Evolutionary conservation across 2,888 invertebrate species (phyloP).

Genomic region (Anthrax anthrax): DNA sequence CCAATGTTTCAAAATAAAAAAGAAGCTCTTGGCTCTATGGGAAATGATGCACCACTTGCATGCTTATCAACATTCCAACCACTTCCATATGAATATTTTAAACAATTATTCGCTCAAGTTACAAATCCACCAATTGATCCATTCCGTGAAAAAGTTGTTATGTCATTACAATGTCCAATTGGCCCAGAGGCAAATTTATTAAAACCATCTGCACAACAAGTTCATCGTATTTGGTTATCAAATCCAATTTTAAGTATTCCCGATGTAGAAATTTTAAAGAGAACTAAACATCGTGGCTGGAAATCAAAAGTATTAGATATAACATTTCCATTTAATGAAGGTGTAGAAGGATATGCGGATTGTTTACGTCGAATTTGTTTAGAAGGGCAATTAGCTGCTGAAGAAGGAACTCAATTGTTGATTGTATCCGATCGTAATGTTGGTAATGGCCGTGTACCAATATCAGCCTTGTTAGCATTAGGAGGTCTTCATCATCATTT

Average conservation of each 20-base stretch:
- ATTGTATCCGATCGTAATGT: conserved; percentile 70
- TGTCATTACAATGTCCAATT: conserved; percentile 94
- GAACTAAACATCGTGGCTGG: conserved; percentile 77
- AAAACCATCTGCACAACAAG: conserved; percentile 73
- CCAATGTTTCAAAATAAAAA: conserved; percentile 96
- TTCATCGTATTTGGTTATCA: conserved; percentile 77
- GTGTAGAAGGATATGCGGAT: conserved; percentile 57
- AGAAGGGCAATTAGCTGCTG: conserved; percentile 69
- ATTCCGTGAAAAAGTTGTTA: conserved; percentile 93
- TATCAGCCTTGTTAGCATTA: conserved; percentile 69
- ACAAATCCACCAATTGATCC: conserved; percentile 99
- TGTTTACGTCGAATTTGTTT: conserved; percentile 67
- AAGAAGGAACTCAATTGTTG: conserved; percentile 64
- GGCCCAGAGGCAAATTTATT: conserved; percentile 94
- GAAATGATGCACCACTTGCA: conserved; percentile 95
- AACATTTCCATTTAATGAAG: conserved; percentile 66
- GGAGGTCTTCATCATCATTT: conserved; percentile 93
- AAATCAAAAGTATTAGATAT: conserved; percentile 74
- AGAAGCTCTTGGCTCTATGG: conserved; percentile 98
- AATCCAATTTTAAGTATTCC: conserved; percentile 88
- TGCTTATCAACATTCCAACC: conserved; percentile 94
- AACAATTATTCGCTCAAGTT: conserved; percentile 97
- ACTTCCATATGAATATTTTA: conserved; percentile 92
- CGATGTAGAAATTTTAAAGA: conserved; percentile 77
- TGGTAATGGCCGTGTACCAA: conserved; percentile 50